phyloP scores from a whole-genome alignment of 2,888 invertebrate species.

The Stomorhina lunata region DNA sequence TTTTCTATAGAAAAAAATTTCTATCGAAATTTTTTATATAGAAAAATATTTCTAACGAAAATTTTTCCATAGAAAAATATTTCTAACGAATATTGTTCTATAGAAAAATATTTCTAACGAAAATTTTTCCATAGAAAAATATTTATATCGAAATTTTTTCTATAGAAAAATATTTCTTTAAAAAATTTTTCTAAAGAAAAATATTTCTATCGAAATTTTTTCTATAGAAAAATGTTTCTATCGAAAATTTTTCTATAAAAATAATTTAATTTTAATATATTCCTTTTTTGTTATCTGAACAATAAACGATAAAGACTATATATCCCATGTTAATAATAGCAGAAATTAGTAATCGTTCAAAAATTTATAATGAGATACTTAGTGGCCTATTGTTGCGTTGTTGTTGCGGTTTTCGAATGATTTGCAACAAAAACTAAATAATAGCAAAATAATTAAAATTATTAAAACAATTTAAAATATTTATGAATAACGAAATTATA shows the following conservation, averaged over 20 bases:
- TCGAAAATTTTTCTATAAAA: not conserved
- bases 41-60: too few species aligned
- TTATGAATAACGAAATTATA: not conserved
- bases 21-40: too few species aligned
- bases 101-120: too few species aligned
- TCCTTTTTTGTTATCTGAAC: not conserved
- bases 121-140: too few species aligned
- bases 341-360: not conserved
- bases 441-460: constrained; percentile 12
- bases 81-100: too few species aligned
- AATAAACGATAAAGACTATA: not conserved
- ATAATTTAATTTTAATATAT: not conserved
- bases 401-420: constrained; percentile 48
- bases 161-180: too few species aligned
- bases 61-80: too few species aligned
- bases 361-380: constrained; percentile 10
- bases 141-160: too few species aligned
- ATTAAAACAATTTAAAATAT: constrained; percentile 27
- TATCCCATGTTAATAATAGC: not conserved
- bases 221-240: too few species aligned
- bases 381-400: not conserved
- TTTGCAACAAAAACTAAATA: constrained; percentile 19
- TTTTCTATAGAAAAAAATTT: too few species aligned
- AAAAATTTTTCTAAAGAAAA: too few species aligned
- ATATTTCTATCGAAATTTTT: too few species aligned